Percentiles rank a stretch among this genome's conserved stretches.
phyloP scores from a whole-genome alignment of 2,797 vertebrate species.

The Petrocephalus sullivani region DNA sequence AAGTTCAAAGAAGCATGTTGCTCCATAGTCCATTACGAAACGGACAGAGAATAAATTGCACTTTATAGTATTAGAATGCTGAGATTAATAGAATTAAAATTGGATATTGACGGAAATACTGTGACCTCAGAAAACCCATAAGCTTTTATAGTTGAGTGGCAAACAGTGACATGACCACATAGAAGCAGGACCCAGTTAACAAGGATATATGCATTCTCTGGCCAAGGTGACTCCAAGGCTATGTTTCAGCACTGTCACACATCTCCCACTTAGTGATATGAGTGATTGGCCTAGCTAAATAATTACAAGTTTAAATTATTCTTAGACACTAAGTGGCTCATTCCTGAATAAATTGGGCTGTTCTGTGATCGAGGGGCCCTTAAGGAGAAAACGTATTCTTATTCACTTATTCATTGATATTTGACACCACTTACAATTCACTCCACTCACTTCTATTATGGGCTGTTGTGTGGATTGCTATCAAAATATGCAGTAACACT shows the following conservation, averaged over 20 bases:
- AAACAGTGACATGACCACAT: not conserved
- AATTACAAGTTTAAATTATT: not conserved
- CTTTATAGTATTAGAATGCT: not conserved
- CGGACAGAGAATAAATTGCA: not conserved
- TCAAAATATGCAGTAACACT: not conserved
- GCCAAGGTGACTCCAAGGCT: not conserved
- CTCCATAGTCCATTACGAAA: not conserved
- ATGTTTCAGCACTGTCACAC: not conserved
- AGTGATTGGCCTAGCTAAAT: not conserved
- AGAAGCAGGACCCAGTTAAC: not conserved
- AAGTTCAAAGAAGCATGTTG: not conserved
- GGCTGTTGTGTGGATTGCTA: not conserved
- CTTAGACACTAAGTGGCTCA: not conserved
- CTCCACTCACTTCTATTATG: not conserved
- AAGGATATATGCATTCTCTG: not conserved
- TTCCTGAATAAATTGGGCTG: not conserved
- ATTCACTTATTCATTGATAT: not conserved
- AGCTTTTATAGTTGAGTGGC: not conserved
- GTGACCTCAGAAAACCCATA: not conserved
- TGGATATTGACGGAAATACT: not conserved
- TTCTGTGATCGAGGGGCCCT: not conserved
- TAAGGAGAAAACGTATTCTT: not conserved
- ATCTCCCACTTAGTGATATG: not conserved
- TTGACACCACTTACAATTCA: not conserved
- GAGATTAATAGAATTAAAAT: not conserved